phyloP scores from a whole-genome alignment of 2,797 vertebrate genomes.

The Liasis olivaceus region DNA sequence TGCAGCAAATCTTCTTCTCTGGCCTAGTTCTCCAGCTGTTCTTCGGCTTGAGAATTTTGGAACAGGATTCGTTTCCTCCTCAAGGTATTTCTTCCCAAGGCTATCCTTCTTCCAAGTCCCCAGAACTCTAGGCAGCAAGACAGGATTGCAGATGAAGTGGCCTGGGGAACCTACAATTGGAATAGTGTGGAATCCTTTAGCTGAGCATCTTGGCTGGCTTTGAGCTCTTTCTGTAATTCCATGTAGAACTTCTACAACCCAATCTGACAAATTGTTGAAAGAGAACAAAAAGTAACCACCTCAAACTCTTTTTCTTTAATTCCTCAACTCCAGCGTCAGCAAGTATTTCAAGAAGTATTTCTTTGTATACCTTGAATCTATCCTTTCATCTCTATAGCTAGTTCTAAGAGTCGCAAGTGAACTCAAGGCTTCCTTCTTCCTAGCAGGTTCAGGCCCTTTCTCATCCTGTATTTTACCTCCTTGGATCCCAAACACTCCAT shows the following conservation, averaged over 20 bases:
- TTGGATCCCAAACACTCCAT: no score
- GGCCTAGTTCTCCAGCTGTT: background rate
- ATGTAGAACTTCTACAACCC: conserved; percentile 40
- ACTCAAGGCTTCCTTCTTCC: no score
- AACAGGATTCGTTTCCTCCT: background rate
- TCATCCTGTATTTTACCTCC: no score
- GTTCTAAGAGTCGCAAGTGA: no score
- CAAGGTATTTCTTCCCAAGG: background rate
- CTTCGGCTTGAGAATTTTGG: background rate
- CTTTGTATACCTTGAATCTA: no score
- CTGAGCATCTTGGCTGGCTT: background rate
- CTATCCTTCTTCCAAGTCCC: background rate
- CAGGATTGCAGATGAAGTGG: background rate
- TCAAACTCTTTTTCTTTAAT: no score
- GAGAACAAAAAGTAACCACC: background rate
- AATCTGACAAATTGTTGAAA: conserved; percentile 18
- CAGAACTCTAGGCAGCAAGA: background rate
- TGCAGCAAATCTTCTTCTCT: background rate
- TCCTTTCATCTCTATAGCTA: no score
- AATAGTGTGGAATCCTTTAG: conserved; percentile 24
- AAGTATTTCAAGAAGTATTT: background rate
- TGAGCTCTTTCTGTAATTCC: conserved; percentile 43
- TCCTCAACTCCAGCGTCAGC: background rate
- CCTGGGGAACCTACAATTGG: background rate
- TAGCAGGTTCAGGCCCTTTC: no score